phyloP scores from a whole-genome alignment of 2,888 invertebrate genomes.

The Drosophila prolongata region DNA sequence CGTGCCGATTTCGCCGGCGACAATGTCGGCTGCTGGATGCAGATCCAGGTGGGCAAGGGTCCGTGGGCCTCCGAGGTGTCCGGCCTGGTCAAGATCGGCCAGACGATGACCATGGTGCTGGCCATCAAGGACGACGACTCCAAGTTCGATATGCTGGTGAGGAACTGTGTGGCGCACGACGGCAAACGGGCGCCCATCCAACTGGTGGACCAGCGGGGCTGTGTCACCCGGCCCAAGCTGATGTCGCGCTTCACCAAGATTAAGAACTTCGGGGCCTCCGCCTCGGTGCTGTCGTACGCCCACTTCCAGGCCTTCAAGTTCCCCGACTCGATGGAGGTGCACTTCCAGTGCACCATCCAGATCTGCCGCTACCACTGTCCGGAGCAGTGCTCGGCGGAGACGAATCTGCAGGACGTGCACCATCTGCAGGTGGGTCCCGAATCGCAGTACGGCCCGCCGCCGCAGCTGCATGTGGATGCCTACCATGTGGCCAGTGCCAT shows the following conservation, averaged over 20 bases:
- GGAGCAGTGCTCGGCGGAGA: conserved; percentile 94
- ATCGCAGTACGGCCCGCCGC: conserved; percentile 89
- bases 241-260: conserved; percentile 98
- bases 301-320: conserved; percentile 98
- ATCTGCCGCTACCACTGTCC: conserved; percentile 97
- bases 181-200: conserved; percentile 97
- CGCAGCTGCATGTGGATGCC: conserved; percentile 87
- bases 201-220: conserved; percentile 95
- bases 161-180: conserved; percentile 97
- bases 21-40: conserved; percentile 99
- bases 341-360: conserved; percentile 97
- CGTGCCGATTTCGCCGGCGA: conserved; percentile 97
- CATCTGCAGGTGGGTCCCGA: conserved; percentile 86
- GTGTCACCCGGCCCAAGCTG: conserved; percentile 95
- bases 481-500: conserved; percentile 87
- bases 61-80: conserved; percentile 98
- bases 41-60: conserved; percentile 97
- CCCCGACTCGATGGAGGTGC: conserved; percentile 98
- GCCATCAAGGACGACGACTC: conserved; percentile 98
- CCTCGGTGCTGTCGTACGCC: conserved; percentile 95
- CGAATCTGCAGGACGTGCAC: conserved; percentile 86
- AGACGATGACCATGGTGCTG: conserved; percentile 98
- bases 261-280: conserved; percentile 97
- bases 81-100: conserved; percentile 96
- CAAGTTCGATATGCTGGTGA: conserved; percentile 97